These are phyloP conservation scores for Syndactyla subalaris DNA, from an alignment of 2,797 vertebrate species.

Conservation along the genomic window DNA sequence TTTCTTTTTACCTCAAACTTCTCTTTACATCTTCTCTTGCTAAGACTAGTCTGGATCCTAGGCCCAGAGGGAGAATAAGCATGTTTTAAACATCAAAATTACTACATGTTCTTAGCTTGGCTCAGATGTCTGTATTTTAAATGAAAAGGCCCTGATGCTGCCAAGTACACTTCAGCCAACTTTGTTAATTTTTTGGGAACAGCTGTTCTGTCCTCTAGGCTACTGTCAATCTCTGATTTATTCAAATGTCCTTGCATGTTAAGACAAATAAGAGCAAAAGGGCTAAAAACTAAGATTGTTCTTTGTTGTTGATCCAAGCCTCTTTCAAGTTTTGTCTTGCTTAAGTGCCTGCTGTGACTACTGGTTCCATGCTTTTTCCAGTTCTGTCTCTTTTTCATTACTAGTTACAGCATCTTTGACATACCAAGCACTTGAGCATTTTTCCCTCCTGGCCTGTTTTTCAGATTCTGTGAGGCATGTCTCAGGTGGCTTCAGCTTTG, in stretches of 20 bases:
- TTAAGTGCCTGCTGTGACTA: not conserved
- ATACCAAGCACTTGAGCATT: not conserved
- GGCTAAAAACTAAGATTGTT: not conserved
- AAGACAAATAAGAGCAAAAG: not conserved
- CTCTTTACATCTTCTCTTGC: not conserved
- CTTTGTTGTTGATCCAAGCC: constrained; percentile 31
- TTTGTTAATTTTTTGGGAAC: not conserved
- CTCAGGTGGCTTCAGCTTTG: not conserved
- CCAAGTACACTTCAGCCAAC: not conserved
- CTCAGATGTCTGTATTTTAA: not conserved
- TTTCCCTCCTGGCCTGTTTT: not conserved
- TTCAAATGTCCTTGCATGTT: not conserved
- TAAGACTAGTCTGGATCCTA: not conserved
- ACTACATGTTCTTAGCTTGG: not conserved
- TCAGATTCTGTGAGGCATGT: not conserved
- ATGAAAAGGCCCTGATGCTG: not conserved
- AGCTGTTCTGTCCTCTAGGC: constrained; percentile 32
- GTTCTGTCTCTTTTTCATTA: not conserved
- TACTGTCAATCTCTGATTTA: constrained; percentile 11
- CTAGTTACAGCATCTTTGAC: not conserved
- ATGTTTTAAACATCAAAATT: not conserved
- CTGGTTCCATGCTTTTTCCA: not conserved
- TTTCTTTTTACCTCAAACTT: not conserved
- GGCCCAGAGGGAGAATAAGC: not conserved
- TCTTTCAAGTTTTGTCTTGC: constrained; percentile 33